Conservation (phyloP, 2,797 vertebrate genomes). For the Botia kubotai region DNA sequence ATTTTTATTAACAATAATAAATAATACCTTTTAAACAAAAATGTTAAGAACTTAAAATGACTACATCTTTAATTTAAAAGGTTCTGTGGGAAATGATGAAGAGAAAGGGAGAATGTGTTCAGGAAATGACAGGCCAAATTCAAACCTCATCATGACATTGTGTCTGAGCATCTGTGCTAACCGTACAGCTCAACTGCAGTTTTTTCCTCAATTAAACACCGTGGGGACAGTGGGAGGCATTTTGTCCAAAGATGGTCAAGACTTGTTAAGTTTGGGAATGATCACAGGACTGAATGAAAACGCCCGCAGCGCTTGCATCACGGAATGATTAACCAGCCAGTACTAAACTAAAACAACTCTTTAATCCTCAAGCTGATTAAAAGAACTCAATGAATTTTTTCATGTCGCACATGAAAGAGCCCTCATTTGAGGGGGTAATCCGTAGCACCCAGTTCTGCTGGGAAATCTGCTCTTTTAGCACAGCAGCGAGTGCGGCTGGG, state of each 20-base stretch:
- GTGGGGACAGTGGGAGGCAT: not conserved
- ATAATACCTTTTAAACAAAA: too few species aligned
- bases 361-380: slow-evolving; percentile 26
- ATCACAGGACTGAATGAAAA: slow-evolving; percentile 8
- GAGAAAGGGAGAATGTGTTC: too few species aligned
- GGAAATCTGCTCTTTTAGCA: slow-evolving; percentile 18
- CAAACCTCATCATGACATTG: too few species aligned
- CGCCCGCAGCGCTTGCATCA: slow-evolving; percentile 16
- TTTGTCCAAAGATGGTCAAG: slow-evolving; percentile 26
- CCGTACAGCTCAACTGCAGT: too few species aligned
- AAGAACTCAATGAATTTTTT: slow-evolving; percentile 13
- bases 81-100: too few species aligned
- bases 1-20: too few species aligned
- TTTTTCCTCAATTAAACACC: not conserved
- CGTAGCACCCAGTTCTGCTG: not conserved
- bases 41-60: too few species aligned
- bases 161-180: too few species aligned
- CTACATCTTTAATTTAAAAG: too few species aligned
- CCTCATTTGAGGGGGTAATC: slow-evolving; percentile 12
- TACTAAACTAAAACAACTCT: slow-evolving; percentile 5
- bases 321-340: slow-evolving; percentile 19
- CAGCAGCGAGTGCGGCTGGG: slow-evolving; percentile 4
- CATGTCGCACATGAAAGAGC: slow-evolving; percentile 25
- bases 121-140: too few species aligned
- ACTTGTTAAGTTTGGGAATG: not conserved